Conservation (phyloP, 2,888 invertebrate genomes). For the Pristionchus arcanus region DNA sequence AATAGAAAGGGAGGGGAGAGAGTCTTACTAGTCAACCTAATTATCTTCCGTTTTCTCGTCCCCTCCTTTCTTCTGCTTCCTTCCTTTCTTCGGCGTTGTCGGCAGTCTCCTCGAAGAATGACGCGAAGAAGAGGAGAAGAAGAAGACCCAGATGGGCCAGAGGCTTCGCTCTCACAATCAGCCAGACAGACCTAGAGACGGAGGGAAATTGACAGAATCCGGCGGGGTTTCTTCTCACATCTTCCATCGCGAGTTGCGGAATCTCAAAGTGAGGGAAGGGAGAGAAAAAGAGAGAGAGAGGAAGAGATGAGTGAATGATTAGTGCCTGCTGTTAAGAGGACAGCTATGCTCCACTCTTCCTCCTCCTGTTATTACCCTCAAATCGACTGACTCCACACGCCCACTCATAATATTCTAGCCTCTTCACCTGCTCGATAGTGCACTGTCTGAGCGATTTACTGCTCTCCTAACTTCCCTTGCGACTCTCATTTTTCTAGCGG, state of each 20-base stretch:
- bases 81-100: conserved; percentile 44
- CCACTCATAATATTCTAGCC: background rate
- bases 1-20: conserved; percentile 33
- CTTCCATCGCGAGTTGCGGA: background rate
- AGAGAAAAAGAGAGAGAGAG: conserved; percentile 6
- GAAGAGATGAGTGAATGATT: conserved; percentile 28
- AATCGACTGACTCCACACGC: background rate
- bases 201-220: background rate
- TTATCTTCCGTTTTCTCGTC: conserved; percentile 53
- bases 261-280: background rate
- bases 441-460: too few species aligned
- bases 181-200: background rate
- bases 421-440: too few species aligned
- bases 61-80: conserved; percentile 43
- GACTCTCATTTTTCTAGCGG: too few species aligned
- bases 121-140: background rate
- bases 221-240: background rate
- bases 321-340: conserved; percentile 43
- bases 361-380: background rate
- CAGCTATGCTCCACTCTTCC: background rate
- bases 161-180: background rate
- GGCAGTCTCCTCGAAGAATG: background rate
- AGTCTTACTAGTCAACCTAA: conserved; percentile 51
- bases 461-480: too few species aligned
- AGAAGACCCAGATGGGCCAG: conserved; percentile 20